A percentile compares a stretch with the other conserved stretches of the same genome.
Conservation (phyloP, 2,888 invertebrate genomes). For the Ichneumon xanthorius region DNA sequence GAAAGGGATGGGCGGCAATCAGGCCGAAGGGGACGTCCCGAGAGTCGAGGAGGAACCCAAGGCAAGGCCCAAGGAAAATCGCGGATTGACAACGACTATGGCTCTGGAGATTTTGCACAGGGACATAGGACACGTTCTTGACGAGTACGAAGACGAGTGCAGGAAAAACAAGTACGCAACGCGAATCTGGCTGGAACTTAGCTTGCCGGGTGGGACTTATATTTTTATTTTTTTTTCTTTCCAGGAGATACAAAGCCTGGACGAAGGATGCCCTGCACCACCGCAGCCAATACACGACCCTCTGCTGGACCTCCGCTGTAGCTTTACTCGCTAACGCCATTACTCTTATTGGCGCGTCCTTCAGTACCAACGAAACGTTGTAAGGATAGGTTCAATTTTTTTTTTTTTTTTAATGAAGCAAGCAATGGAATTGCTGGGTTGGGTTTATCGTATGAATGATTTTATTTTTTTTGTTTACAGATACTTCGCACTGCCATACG, state of each 20-base stretch:
- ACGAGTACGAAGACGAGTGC: slow-evolving; percentile 88
- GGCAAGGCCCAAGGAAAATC: slow-evolving; percentile 71
- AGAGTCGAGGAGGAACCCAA: slow-evolving; percentile 68
- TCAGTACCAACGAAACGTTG: slow-evolving; percentile 68
- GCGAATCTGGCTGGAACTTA: not conserved
- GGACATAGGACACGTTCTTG: slow-evolving; percentile 89
- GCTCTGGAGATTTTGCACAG: slow-evolving; percentile 90
- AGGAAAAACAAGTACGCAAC: slow-evolving; percentile 86
- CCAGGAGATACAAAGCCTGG: slow-evolving; percentile 85
- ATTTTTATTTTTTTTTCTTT: slow-evolving; percentile 68
- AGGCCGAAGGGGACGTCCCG: slow-evolving; percentile 66
- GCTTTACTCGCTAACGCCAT: slow-evolving; percentile 86
- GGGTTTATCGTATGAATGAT: not conserved
- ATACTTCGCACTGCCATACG: slow-evolving; percentile 85
- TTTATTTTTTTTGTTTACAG: slow-evolving; percentile 76
- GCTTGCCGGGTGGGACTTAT: not conserved
- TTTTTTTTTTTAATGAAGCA: slow-evolving; percentile 56
- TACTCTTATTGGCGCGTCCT: slow-evolving; percentile 85
- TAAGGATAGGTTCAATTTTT: slow-evolving; percentile 55
- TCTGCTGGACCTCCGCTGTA: slow-evolving; percentile 89
- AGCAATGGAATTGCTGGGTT: not conserved
- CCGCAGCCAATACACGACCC: slow-evolving; percentile 87
- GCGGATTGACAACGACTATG: slow-evolving; percentile 89
- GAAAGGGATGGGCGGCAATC: slow-evolving; percentile 76
- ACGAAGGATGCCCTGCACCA: slow-evolving; percentile 86